These are phyloP conservation scores for Sus cebifrons DNA, from an alignment of 2,797 vertebrate species.

Conservation along the genomic window DNA sequence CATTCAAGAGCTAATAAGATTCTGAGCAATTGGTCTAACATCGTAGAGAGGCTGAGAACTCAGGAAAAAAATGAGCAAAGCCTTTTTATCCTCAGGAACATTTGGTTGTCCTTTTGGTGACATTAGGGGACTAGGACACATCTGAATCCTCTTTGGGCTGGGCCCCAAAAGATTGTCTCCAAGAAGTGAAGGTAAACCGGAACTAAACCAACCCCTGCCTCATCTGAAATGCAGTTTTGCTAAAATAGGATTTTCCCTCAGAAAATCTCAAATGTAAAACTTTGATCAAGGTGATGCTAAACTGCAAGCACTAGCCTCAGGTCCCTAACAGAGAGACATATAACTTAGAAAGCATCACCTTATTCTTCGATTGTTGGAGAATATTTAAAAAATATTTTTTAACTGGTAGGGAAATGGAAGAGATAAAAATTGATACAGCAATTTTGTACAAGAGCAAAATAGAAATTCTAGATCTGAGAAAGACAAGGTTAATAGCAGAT, in stretches of 20 bases:
- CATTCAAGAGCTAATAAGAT: background rate
- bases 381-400: background rate
- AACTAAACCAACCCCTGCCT: background rate
- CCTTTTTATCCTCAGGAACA: background rate
- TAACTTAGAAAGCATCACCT: background rate
- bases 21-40: background rate
- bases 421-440: background rate
- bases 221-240: conserved; percentile 19
- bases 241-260: conserved; percentile 30
- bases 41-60: background rate
- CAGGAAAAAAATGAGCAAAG: conserved; percentile 20
- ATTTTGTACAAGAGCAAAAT: conserved; percentile 30
- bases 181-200: conserved; percentile 16
- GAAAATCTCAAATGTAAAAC: background rate
- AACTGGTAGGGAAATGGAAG: conserved; percentile 21
- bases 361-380: conserved; percentile 36
- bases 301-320: background rate
- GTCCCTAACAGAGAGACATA: background rate
- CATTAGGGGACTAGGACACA: background rate
- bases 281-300: background rate
- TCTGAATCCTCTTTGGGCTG: background rate
- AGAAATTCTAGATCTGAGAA: conserved; percentile 62
- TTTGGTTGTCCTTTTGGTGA: conserved; percentile 14
- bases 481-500: background rate
- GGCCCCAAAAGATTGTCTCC: conserved; percentile 1